These are phyloP conservation scores for Aporrectodea caliginosa DNA, from an alignment of 1,140 invertebrate species.

Conservation along the genomic window DNA sequence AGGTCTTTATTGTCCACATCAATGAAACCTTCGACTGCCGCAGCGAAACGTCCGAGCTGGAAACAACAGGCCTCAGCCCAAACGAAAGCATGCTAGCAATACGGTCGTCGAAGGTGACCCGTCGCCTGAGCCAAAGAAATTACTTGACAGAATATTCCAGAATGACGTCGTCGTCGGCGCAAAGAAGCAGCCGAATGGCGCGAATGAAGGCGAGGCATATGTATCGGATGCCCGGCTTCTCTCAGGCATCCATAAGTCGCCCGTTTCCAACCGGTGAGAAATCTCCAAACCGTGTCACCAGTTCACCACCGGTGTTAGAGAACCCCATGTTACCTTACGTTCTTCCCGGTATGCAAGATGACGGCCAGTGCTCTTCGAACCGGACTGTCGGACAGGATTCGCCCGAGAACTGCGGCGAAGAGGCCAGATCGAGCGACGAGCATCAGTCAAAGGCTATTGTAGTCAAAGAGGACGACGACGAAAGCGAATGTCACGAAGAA, in stretches of 20 bases:
- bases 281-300: too few relatives aligned
- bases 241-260: background rate
- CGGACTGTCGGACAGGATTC: background rate
- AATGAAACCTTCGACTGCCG: slow-evolving; percentile 1
- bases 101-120: background rate
- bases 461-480: background rate
- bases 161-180: background rate
- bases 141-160: background rate
- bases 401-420: background rate
- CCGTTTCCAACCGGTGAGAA: background rate
- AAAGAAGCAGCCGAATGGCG: background rate
- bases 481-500: background rate
- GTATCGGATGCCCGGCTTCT: background rate
- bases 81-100: too few relatives aligned
- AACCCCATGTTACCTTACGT: too few relatives aligned
- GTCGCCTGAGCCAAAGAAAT: background rate
- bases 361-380: background rate
- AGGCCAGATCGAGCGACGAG: background rate
- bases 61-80: background rate
- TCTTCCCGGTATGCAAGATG: background rate
- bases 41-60: background rate
- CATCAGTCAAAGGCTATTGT: background rate
- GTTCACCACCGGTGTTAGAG: too few relatives aligned
- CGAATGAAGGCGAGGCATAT: background rate
- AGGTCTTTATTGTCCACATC: slow-evolving; percentile 23